A percentile compares a stretch with the other conserved stretches of the same genome.
Evolutionary conservation across 2,113 vertebrate species (phyloP).

Genomic region (Anolis carolinensis): DNA sequence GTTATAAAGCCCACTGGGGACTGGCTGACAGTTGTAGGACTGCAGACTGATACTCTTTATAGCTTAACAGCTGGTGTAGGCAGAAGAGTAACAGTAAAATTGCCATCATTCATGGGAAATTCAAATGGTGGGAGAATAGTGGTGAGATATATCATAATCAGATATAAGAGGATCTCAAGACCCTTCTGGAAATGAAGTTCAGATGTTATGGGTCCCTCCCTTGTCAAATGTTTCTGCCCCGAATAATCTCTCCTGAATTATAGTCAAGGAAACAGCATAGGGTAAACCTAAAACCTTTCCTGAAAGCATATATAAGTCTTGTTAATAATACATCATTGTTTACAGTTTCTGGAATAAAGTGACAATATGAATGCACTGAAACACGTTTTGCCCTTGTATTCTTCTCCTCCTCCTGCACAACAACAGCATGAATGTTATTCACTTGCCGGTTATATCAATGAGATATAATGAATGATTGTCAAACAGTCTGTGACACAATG

Average conservation of each 20-base stretch:
- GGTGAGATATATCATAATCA: neutral
- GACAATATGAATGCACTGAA: slow-evolving; percentile 41
- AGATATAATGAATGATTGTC: slow-evolving; percentile 65
- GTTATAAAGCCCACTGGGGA: neutral
- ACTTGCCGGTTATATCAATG: slow-evolving; percentile 62
- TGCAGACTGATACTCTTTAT: neutral
- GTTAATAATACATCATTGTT: neutral
- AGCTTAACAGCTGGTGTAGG: neutral
- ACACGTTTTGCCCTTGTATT: slow-evolving; percentile 50
- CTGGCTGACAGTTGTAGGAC: neutral
- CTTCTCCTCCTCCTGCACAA: slow-evolving; percentile 40
- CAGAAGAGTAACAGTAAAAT: neutral
- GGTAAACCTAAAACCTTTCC: neutral
- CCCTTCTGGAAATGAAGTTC: neutral
- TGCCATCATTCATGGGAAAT: neutral
- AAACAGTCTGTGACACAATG: slow-evolving; percentile 52
- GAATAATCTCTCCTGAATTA: neutral
- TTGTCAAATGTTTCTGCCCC: neutral
- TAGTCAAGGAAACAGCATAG: neutral
- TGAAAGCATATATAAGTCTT: neutral
- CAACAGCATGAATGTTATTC: slow-evolving; percentile 58
- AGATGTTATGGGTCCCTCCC: neutral
- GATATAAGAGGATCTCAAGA: neutral
- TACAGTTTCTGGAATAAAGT: neutral
- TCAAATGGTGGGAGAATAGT: neutral